A percentile compares a stretch with the other conserved stretches of the same genome.
phyloP scores from a whole-genome alignment of 2,888 invertebrate species.

The Apodemia duryi region DNA sequence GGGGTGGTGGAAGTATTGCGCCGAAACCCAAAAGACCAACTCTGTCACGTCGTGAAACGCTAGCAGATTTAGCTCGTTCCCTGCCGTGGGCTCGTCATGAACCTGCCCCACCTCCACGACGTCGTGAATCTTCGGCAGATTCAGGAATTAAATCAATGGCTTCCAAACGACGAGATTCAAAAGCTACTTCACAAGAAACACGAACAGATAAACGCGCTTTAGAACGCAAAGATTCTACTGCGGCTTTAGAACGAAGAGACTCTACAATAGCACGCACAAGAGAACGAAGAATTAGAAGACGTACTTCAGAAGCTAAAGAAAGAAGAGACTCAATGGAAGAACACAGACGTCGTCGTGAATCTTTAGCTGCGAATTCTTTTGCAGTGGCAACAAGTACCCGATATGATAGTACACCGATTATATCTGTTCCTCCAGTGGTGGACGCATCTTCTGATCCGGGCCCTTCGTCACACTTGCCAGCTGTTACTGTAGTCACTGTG shows the following conservation, averaged over 20 bases:
- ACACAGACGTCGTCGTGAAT: slow-evolving; percentile 84
- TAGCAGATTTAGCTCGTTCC: slow-evolving; percentile 92
- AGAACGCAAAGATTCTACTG: slow-evolving; percentile 83
- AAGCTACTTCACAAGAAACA: slow-evolving; percentile 82
- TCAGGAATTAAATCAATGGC: slow-evolving; percentile 89
- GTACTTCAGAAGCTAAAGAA: slow-evolving; percentile 82
- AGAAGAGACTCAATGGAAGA: slow-evolving; percentile 85
- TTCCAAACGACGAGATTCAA: slow-evolving; percentile 86
- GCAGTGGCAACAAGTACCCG: slow-evolving; percentile 82
- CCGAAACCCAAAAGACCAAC: slow-evolving; percentile 80
- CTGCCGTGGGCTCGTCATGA: slow-evolving; percentile 87
- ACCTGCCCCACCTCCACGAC: slow-evolving; percentile 80
- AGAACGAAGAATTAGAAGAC: slow-evolving; percentile 70
- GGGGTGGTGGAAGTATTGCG: slow-evolving; percentile 84
- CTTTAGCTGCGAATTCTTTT: slow-evolving; percentile 80
- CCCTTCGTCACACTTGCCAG: slow-evolving; percentile 70
- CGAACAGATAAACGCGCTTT: slow-evolving; percentile 86
- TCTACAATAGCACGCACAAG: slow-evolving; percentile 73
- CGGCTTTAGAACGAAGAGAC: slow-evolving; percentile 80
- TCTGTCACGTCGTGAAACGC: slow-evolving; percentile 90
- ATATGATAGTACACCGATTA: slow-evolving; percentile 62
- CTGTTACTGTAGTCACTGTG: slow-evolving; percentile 66
- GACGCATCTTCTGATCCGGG: slow-evolving; percentile 83
- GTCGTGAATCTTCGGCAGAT: slow-evolving; percentile 93
- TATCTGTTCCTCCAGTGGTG: slow-evolving; percentile 75